phyloP scores from a whole-genome alignment of 2,797 vertebrate genomes.

The Podarcis siculus region DNA sequence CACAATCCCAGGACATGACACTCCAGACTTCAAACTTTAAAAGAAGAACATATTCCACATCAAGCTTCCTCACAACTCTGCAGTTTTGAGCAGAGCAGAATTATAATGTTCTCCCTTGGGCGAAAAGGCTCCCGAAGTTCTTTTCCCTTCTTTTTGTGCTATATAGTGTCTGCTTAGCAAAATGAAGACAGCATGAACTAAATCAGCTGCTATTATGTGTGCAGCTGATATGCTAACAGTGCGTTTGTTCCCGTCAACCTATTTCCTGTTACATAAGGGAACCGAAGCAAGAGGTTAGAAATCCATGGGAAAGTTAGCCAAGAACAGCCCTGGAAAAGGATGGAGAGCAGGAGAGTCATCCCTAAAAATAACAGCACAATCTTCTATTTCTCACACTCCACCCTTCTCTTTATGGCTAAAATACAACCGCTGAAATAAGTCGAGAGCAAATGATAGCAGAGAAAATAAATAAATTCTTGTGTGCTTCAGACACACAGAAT shows the following conservation, averaged over 20 bases:
- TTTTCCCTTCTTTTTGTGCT: conserved; percentile 37
- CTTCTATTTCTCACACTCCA: conserved; percentile 62
- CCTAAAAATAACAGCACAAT: conserved; percentile 81
- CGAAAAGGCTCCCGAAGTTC: conserved; percentile 35
- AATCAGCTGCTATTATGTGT: conserved; percentile 70
- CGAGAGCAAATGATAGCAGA: not conserved
- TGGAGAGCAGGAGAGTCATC: conserved; percentile 71
- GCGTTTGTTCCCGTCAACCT: conserved; percentile 89
- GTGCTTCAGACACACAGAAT: not conserved
- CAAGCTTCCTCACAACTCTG: conserved; percentile 17
- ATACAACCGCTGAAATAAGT: conserved; percentile 39
- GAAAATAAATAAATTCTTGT: not conserved
- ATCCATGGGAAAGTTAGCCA: conserved; percentile 87
- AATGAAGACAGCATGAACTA: conserved; percentile 68
- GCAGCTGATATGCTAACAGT: conserved; percentile 76
- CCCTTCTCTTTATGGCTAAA: conserved; percentile 57
- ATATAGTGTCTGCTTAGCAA: conserved; percentile 54
- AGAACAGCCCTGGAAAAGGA: conserved; percentile 78
- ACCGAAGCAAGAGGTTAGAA: conserved; percentile 91
- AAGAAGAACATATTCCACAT: conserved; percentile 64
- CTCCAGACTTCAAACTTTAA: conserved; percentile 61
- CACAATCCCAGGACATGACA: conserved; percentile 95
- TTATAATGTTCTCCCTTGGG: conserved; percentile 38
- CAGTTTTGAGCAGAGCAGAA: conserved; percentile 24
- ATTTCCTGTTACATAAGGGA: conserved; percentile 90